Percentiles rank a stretch among this genome's conserved stretches.
phyloP scores from a whole-genome alignment of 2,888 invertebrate genomes.

The Melanargia galathea region DNA sequence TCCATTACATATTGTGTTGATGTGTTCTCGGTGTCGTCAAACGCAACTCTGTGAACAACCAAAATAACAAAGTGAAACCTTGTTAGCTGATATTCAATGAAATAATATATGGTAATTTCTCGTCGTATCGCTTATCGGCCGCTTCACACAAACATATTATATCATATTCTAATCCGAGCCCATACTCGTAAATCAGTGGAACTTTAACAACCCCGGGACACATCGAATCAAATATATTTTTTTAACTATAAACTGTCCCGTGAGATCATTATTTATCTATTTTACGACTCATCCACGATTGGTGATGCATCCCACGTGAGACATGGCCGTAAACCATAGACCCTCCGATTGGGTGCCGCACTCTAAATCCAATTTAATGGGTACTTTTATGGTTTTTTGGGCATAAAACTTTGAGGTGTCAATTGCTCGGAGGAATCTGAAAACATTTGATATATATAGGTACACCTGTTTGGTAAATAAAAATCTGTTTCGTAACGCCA shows the following conservation, averaged over 20 bases:
- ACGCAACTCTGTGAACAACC: no score
- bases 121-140: neutral
- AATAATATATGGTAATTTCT: neutral
- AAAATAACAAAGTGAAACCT: neutral
- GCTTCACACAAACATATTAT: constrained; percentile 9
- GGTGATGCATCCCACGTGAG: constrained; percentile 63
- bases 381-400: constrained; percentile 56
- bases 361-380: constrained; percentile 71
- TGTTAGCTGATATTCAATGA: neutral
- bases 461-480: constrained; percentile 15
- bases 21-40: no score
- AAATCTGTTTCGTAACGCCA: neutral
- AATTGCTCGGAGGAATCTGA: constrained; percentile 56
- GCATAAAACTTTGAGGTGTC: constrained; percentile 74
- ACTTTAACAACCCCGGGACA: constrained; percentile 16
- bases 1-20: no score
- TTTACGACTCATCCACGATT: constrained; percentile 70
- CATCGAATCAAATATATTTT: constrained; percentile 40
- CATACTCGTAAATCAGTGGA: constrained; percentile 18
- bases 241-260: constrained; percentile 41
- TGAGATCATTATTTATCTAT: constrained; percentile 62
- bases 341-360: constrained; percentile 64
- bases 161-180: constrained; percentile 25
- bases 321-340: constrained; percentile 60
- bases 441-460: constrained; percentile 25